A percentile compares a stretch with the other conserved stretches of the same genome.
Evolutionary conservation across 2,888 invertebrate species (phyloP).

Genomic region (Celastrina argiolus): DNA sequence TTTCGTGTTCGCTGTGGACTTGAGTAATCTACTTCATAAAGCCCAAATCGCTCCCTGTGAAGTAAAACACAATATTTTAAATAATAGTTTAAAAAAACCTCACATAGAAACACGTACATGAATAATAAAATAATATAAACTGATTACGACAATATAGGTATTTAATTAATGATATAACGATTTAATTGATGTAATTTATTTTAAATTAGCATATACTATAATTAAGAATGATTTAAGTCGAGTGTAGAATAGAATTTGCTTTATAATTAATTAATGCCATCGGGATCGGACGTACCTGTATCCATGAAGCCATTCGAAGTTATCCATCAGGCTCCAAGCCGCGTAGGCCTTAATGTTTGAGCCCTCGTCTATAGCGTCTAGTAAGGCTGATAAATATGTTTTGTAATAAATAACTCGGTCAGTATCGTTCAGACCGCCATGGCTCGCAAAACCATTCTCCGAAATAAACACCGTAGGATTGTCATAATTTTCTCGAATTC

Average conservation of each 20-base stretch:
- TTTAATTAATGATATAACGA: too few species aligned
- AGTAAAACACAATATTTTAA: background rate
- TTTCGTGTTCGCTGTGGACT: conserved; percentile 37
- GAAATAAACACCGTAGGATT: conserved; percentile 74
- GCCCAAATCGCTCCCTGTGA: conserved; percentile 40
- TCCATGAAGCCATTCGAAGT: conserved; percentile 79
- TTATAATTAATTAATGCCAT: background rate
- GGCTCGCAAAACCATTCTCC: conserved; percentile 71
- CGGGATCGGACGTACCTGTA: conserved; percentile 54
- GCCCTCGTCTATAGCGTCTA: conserved; percentile 63
- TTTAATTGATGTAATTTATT: background rate
- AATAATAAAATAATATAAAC: background rate
- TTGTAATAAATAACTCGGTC: conserved; percentile 56
- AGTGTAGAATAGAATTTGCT: background rate
- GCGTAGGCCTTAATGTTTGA: conserved; percentile 70
- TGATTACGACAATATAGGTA: too few species aligned
- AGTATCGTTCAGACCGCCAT: conserved; percentile 52
- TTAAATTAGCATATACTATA: background rate
- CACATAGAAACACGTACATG: background rate
- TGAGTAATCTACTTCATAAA: conserved; percentile 40
- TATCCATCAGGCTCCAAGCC: conserved; percentile 80
- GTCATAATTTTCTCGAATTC: conserved; percentile 62
- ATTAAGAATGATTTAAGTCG: background rate
- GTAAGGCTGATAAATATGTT: conserved; percentile 53
- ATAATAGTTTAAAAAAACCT: background rate